A percentile compares a stretch with the other conserved stretches of the same genome.
These are phyloP conservation scores for Habrosyne pyritoides DNA, from an alignment of 2,888 invertebrate genomes.

Conservation along the genomic window DNA sequence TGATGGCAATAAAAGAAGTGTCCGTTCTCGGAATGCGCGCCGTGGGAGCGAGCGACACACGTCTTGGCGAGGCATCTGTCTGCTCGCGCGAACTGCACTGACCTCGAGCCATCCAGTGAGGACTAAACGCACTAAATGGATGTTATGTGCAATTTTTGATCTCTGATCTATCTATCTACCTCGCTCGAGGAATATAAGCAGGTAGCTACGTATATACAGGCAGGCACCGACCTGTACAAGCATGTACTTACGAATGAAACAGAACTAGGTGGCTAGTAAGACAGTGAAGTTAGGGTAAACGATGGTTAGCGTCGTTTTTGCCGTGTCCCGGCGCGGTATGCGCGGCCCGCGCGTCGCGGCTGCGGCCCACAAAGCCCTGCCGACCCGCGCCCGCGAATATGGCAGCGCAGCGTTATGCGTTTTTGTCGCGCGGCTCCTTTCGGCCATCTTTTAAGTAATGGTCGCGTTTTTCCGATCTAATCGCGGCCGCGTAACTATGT, in stretches of 20 bases:
- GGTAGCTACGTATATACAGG: background rate
- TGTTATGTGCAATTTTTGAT: too few relatives aligned
- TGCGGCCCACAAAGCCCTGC: constrained; percentile 38
- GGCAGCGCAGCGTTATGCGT: constrained; percentile 50
- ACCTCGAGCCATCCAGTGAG: background rate
- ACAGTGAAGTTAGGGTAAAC: background rate
- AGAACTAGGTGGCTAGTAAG: background rate
- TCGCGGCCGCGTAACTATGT: constrained; percentile 54
- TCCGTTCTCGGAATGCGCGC: constrained; percentile 38
- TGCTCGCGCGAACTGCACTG: background rate
- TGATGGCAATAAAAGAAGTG: constrained; percentile 31
- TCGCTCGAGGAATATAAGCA: background rate
- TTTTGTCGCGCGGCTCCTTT: constrained; percentile 64
- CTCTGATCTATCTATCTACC: too few relatives aligned
- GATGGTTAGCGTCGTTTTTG: background rate
- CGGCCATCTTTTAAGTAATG: constrained; percentile 64
- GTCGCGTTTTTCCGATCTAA: constrained; percentile 60
- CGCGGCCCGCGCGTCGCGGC: constrained; percentile 12
- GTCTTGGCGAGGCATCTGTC: constrained; percentile 8
- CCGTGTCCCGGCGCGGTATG: constrained; percentile 7
- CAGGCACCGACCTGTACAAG: background rate
- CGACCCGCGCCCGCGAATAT: constrained; percentile 34
- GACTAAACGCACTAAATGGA: too few relatives aligned
- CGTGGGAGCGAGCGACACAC: constrained; percentile 33
- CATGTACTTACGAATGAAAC: background rate